Base-by-base conservation (phyloP, 2,797 vertebrate species). In the Glyptemys insculpta region DNA sequence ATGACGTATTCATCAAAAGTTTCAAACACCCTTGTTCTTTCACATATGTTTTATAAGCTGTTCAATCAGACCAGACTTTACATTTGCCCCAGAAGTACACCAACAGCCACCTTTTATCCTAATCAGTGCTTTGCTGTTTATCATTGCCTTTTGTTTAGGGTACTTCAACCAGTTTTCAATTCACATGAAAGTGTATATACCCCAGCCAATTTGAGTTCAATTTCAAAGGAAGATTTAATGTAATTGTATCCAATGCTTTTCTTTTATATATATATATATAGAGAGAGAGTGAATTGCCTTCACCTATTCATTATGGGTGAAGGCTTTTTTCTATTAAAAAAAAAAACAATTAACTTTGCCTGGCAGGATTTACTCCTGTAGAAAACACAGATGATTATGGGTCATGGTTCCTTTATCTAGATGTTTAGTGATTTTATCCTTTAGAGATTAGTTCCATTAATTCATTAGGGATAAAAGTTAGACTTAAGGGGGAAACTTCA, bases 271-370 rank as follows among this genome's bases (percentile, higher is more conserved):
- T 1, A 62, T 56, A n/a, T 44, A 81, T 53, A 53, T 18, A 54
- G 19, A 54, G 53, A 53, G 18, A 54, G 53, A 54, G 52, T 12
- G 25, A 56, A 90, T 79, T 92, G 80, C 79, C 65, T 91, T 91
- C 2, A 2, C 34, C 84, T 12, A 76, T 90, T 74, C 29, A 54
- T 85, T 91, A 23, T 57, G 3, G 1, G n/a, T 37, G 34, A 68
- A 68, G 65, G 34, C n/a, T 37, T 68, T 84, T 49, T 86, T 79
- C 84, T 90, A 59, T 65, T 41, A 78, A 90, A 78, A 90, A 89
- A 93, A 94, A 50, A 50, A 87, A 31, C 76, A 95, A 92, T 94
- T 96, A 91, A 83, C 54, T 93, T 88, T 62, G 41, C 25, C 27
- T 49, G 11, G 47, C 85, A 81, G 83, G 80, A 85, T 57, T 85